These are phyloP conservation scores for Tolmerus cingulatus DNA, from an alignment of 2,888 invertebrate species.

Conservation along the genomic window DNA sequence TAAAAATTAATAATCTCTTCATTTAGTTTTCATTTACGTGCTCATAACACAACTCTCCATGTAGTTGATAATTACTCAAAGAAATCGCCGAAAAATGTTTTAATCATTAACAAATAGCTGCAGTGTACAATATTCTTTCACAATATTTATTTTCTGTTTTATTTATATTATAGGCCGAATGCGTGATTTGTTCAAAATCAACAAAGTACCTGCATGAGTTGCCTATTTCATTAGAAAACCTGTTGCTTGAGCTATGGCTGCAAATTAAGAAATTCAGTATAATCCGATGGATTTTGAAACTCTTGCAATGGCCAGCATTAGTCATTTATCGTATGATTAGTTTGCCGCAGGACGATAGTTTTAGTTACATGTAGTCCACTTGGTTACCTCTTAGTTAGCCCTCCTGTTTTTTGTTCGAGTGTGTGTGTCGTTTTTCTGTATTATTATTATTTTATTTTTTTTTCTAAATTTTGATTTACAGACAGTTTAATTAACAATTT, in stretches of 20 bases:
- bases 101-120: background rate
- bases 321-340: slow-evolving; percentile 59
- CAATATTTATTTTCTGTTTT: slow-evolving; percentile 50
- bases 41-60: slow-evolving; percentile 19
- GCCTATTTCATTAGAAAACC: slow-evolving; percentile 58
- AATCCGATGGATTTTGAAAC: slow-evolving; percentile 59
- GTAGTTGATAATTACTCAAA: background rate
- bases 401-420: background rate
- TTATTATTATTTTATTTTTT: background rate
- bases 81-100: background rate
- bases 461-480: background rate
- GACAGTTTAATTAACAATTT: background rate
- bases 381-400: background rate
- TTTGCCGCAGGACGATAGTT: slow-evolving; percentile 57
- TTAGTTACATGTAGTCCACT: slow-evolving; percentile 52
- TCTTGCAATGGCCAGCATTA: slow-evolving; percentile 60
- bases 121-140: slow-evolving; percentile 34
- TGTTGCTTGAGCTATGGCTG: slow-evolving; percentile 59
- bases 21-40: background rate
- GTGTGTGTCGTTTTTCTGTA: slow-evolving; percentile 2
- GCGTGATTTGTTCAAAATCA: slow-evolving; percentile 59
- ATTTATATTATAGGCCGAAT: slow-evolving; percentile 58
- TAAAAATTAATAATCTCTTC: background rate
- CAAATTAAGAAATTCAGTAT: slow-evolving; percentile 57
- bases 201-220: slow-evolving; percentile 60